Base-by-base conservation (phyloP, 2,113 vertebrate species). In the Eupsittula cactorum region DNA sequence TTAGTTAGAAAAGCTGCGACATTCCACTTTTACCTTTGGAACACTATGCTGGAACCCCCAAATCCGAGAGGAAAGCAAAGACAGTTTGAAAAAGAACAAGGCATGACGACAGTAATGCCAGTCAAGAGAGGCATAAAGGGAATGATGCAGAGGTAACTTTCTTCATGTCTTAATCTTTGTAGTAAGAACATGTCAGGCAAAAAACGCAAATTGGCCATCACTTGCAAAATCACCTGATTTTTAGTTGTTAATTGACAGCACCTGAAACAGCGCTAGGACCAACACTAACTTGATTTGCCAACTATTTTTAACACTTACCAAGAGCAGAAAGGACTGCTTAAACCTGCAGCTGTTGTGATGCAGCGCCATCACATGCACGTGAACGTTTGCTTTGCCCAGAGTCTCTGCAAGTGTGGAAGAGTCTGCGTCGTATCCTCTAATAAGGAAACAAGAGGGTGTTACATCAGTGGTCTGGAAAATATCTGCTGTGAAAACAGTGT, bases 391-490 rank as follows among this genome's bases (percentile, higher is more conserved):
- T 63, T 86, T 44, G 35, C 49, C 39, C 49, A 13, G 4, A 20
- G 29, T 39, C 13, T 6, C 42, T 27, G 27, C 35, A 39, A 65
- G 9, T 8, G 16, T n/a, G 55, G 64, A 76, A 76, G 57, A 67
- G 41, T 35, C 31, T 41, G 17, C 0, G 0, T 35, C 5, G 1
- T 55, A 46, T 11, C 23, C 3, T 25, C 14, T 16, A 20, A 8
- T 10, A 73, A 57, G 4, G 18, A 57, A 21, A 16, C 33, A 29
- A 14, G 19, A 27, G 24, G 8, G 16, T 42, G 77, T 96, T 52
- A 65, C n/a, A 44, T 70, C 68, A 62, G 16, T 24, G 52, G 25
- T 15, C 33, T 90, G 63, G 65, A 73, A 93, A 77, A 64, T 16
- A 88, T n/a, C 80, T 52, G 8, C 20, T 78, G 18, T 69, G 68